A percentile compares a stretch with the other conserved stretches of the same genome.
Conservation (phyloP, 2,113 vertebrate species). For the Centropristis striata region DNA sequence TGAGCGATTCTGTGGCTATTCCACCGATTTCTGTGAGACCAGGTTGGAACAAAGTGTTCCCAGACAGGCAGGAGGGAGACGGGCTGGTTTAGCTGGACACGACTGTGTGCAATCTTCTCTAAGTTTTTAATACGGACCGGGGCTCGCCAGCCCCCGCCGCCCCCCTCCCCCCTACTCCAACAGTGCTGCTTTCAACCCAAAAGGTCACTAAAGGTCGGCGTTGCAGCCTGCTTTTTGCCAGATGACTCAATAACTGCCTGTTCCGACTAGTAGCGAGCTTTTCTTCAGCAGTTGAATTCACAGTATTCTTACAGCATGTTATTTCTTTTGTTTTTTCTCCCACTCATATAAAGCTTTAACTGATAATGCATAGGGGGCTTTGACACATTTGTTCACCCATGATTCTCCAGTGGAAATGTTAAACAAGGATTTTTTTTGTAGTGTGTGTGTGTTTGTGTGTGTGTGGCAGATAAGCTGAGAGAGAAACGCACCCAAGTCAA, state of each 20-base stretch:
- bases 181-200: constrained; percentile 75
- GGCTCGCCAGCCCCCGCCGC: constrained; percentile 37
- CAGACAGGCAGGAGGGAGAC: constrained; percentile 39
- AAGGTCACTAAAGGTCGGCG: constrained; percentile 75
- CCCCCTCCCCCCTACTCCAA: constrained; percentile 44
- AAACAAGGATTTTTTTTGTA: constrained; percentile 54
- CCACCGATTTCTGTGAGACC: too few species aligned
- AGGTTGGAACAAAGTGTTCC: constrained; percentile 17
- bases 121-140: constrained; percentile 38
- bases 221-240: constrained; percentile 42
- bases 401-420: constrained; percentile 81
- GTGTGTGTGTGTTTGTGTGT: constrained; percentile 37
- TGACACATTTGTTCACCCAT: constrained; percentile 61
- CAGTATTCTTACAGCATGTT: constrained; percentile 82
- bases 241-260: constrained; percentile 54
- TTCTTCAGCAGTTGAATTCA: constrained; percentile 79
- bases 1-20: too few species aligned
- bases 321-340: constrained; percentile 40
- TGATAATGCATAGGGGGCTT: constrained; percentile 80
- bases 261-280: constrained; percentile 27
- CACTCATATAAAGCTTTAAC: constrained; percentile 84
- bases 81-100: constrained; percentile 36
- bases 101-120: constrained; percentile 60
- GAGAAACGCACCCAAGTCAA: constrained; percentile 61
- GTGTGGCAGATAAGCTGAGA: constrained; percentile 39